Evolutionary conservation across 2,888 invertebrate genomes (phyloP), one percentile per base, ranked within the genome.

Genomic region (Thereva unica): DNA sequence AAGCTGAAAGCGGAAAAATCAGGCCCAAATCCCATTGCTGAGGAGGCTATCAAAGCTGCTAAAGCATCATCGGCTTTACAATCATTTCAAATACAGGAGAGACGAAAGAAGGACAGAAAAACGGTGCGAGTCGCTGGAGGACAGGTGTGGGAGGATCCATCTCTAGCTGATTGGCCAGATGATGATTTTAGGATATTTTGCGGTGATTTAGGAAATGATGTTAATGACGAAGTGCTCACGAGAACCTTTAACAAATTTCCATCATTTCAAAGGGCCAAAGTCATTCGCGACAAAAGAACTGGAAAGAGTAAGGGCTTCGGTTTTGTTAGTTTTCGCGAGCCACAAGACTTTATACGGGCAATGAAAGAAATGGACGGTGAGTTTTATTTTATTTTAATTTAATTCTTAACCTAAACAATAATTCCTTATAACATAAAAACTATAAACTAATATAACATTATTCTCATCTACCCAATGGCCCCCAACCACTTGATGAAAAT

Each of bases 311-410:
- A 97, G 83, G 99, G 99, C 1, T 99, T 96, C 79, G 99, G 99
- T 0, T 99, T 99, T 80, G 95, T 98, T 71, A 97, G 97, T 76
- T 99, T 99, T 80, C 95, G 93, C 75, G 97, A 98, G 80, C 97
- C 97, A 0, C 91, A 92, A 41, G 99, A 99, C 80, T 99, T 98
- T 77, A 96, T 96, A 64, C 90, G 92, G 75, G 99, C 99, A 6
- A 98, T 98, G 92, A 93, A 97, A 77, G 99, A 99, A 84, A 96
- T 99, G 94, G 98, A 99, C 80, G 99, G 95, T 94, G 78, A 87
- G 85, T 80, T 50, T 56, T n/a, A 59, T 37, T 37, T 59, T 45
- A 59, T 47, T 37, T 59, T 10, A 59, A 37, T 57, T 56, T 41
- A 41, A 42, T 7, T 42, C 7, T 42, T 42, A 42, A 42, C 42